Conservation (phyloP, 1,140 invertebrate genomes). For the Aphidius gifuensis region DNA sequence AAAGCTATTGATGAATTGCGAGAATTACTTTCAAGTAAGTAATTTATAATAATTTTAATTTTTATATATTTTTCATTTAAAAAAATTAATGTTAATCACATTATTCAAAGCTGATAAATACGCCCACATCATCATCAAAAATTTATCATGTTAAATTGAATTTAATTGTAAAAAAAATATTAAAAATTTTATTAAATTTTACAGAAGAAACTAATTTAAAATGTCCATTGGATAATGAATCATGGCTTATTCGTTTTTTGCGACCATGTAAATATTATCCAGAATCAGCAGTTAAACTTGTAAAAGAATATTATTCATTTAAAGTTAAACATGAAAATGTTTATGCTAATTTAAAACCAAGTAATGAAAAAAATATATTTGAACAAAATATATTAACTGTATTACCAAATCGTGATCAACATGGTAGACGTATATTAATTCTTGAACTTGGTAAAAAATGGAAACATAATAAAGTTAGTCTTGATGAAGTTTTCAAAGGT, state of each 20-base stretch:
- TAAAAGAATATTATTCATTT: conserved; percentile 76
- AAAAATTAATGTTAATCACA: background rate
- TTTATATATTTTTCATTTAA: background rate
- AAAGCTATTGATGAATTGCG: conserved; percentile 63
- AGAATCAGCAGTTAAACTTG: conserved; percentile 69
- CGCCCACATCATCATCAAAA: too few species aligned
- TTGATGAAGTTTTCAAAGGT: conserved; percentile 81
- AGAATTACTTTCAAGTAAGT: conserved; percentile 66
- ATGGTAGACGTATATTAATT: conserved; percentile 69
- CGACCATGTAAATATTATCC: conserved; percentile 79
- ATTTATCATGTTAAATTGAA: too few species aligned
- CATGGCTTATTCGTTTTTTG: conserved; percentile 72
- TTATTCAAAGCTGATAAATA: too few species aligned
- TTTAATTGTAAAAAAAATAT: too few species aligned
- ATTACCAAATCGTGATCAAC: conserved; percentile 71
- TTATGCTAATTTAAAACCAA: conserved; percentile 68
- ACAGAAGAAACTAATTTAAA: conserved; percentile 68
- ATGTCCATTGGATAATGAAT: conserved; percentile 68
- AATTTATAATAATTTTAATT: background rate
- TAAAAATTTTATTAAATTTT: conserved; percentile 12
- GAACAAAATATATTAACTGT: conserved; percentile 74
- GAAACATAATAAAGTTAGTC: conserved; percentile 74
- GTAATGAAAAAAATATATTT: conserved; percentile 72
- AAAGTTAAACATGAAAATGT: conserved; percentile 73
- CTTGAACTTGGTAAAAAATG: conserved; percentile 80